Evolutionary conservation across 2,888 invertebrate species (phyloP).

Genomic region (Dasysyrphus tricinctus): DNA sequence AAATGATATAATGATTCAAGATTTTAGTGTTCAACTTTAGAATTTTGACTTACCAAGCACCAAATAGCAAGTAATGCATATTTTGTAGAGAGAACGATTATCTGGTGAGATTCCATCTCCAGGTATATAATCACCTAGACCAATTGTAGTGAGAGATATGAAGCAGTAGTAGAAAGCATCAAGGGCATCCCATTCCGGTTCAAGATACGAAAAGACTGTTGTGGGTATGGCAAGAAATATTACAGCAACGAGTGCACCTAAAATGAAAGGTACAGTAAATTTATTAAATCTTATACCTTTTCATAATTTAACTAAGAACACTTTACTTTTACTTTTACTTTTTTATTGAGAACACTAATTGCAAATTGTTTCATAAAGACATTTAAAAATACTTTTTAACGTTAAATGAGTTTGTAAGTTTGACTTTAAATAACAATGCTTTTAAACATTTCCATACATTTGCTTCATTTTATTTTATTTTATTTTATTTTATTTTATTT

Average conservation of each 20-base stretch:
- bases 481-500: too few relatives aligned
- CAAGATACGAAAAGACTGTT: slow-evolving; percentile 88
- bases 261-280: slow-evolving; percentile 74
- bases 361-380: too few relatives aligned
- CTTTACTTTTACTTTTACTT: too few relatives aligned
- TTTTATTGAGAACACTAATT: too few relatives aligned
- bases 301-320: too few relatives aligned
- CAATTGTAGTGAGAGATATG: slow-evolving; percentile 94
- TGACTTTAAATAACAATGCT: too few relatives aligned
- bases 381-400: too few relatives aligned
- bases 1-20: neutral
- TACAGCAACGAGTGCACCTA: slow-evolving; percentile 85
- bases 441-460: too few relatives aligned
- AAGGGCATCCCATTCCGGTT: slow-evolving; percentile 92
- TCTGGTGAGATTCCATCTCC: slow-evolving; percentile 89
- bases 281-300: neutral
- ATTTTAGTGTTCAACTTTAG: neutral
- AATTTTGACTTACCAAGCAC: slow-evolving; percentile 77
- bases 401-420: too few relatives aligned
- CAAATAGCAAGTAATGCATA: slow-evolving; percentile 89
- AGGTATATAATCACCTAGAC: slow-evolving; percentile 95
- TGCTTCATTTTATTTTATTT: too few relatives aligned
- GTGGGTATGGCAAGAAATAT: slow-evolving; percentile 91
- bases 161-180: slow-evolving; percentile 96
- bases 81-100: slow-evolving; percentile 92